Conservation (phyloP, 2,113 vertebrate genomes). For the Chlorodrepanis virens region DNA sequence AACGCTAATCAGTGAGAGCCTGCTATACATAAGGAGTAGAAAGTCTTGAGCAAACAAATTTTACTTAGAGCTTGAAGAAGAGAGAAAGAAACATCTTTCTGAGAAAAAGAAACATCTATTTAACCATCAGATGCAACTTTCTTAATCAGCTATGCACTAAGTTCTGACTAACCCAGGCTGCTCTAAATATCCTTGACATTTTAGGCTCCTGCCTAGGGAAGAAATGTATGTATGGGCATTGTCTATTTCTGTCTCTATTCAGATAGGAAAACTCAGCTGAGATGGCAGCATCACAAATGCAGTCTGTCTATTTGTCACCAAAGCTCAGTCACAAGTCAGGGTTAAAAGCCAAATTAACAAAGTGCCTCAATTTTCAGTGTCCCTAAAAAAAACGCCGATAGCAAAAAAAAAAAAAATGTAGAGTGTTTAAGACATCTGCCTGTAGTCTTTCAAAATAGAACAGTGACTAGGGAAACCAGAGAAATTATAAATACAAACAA, state of each 20-base stretch:
- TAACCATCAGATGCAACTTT: neutral
- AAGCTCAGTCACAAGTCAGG: neutral
- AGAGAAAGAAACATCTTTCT: neutral
- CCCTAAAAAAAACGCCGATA: neutral
- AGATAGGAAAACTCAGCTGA: neutral
- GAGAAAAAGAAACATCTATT: neutral
- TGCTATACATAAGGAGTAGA: neutral
- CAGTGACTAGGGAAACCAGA: neutral
- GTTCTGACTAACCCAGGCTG: neutral
- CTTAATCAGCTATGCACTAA: neutral
- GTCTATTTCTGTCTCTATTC: neutral
- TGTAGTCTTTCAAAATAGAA: neutral
- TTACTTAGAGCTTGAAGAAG: neutral
- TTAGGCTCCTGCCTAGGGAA: neutral
- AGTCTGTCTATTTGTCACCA: neutral
- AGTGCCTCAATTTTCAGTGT: neutral
- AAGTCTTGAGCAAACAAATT: neutral
- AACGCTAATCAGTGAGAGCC: neutral
- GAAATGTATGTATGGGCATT: neutral
- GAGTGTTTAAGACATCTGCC: neutral
- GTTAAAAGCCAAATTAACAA: neutral
- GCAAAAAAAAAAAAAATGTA: neutral
- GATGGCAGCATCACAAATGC: neutral
- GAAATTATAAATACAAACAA: neutral
- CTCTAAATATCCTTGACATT: neutral